These are phyloP conservation scores for Apostichopus parvimensis DNA, from an alignment of 35 echinoderm and acorn worm genomes.

Conservation along the genomic window DNA sequence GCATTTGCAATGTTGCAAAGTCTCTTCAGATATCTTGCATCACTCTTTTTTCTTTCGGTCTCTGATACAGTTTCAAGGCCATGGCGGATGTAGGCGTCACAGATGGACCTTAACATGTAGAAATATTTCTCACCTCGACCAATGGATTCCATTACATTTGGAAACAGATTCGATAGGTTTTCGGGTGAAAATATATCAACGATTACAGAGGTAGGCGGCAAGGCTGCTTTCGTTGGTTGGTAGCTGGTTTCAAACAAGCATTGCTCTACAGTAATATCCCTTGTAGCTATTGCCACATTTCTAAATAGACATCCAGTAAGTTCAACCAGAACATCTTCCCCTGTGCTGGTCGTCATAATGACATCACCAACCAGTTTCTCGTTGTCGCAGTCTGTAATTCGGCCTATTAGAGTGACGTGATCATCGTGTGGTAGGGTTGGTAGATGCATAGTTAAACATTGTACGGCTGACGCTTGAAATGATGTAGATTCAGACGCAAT, in stretches of 20 bases:
- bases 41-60: conserved; percentile 41
- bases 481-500: conserved; percentile 43
- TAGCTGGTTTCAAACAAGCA: conserved; percentile 73
- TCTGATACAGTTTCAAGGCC: conserved; percentile 72
- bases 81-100: conserved; percentile 84
- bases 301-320: conserved; percentile 55
- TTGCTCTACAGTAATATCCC: conserved; percentile 52
- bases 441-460: conserved; percentile 63
- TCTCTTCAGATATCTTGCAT: conserved; percentile 39
- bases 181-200: conserved; percentile 71
- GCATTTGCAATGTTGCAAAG: conserved; percentile 17
- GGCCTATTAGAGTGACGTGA: conserved; percentile 58
- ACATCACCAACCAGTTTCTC: conserved; percentile 60
- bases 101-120: conserved; percentile 63
- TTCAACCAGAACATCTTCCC: conserved; percentile 57
- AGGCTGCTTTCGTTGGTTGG: conserved; percentile 57
- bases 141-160: conserved; percentile 67
- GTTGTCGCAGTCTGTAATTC: conserved; percentile 75
- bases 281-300: conserved; percentile 29
- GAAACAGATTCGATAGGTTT: conserved; percentile 49
- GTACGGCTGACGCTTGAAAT: conserved; percentile 57
- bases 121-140: conserved; percentile 62
- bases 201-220: conserved; percentile 58
- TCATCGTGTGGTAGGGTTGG: conserved; percentile 59
- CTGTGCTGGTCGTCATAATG: conserved; percentile 40